phyloP scores from a whole-genome alignment of 2,113 vertebrate genomes.

The Dasyornis broadbenti region DNA sequence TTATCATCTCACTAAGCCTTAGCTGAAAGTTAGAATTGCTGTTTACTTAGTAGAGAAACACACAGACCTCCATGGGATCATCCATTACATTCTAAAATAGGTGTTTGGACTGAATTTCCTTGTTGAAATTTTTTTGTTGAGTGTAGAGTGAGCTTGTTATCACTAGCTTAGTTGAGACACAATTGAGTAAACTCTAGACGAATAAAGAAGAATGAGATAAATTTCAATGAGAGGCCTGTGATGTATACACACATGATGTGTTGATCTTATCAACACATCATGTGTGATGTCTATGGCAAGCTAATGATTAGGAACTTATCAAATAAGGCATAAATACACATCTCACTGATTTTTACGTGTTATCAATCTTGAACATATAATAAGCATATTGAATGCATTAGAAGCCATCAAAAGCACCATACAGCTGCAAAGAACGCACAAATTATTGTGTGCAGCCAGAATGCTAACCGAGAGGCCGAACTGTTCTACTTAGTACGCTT shows the following conservation, averaged over 20 bases:
- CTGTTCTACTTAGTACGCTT: not conserved
- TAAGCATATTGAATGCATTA: not conserved
- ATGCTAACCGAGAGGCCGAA: not conserved
- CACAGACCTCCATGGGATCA: not conserved
- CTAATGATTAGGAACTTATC: not conserved
- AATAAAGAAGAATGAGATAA: not conserved
- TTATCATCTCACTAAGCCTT: not conserved
- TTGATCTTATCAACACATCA: not conserved
- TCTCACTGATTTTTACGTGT: not conserved
- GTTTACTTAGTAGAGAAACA: not conserved
- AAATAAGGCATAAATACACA: not conserved
- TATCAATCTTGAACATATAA: not conserved
- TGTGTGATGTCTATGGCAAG: fast-evolving
- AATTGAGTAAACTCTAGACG: not conserved
- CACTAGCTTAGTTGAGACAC: not conserved
- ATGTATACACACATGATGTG: too few relatives aligned
- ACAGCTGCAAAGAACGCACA: not conserved
- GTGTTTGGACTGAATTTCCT: not conserved
- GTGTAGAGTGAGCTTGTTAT: not conserved
- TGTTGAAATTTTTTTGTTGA: not conserved
- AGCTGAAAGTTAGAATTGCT: not conserved
- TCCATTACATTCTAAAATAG: not conserved
- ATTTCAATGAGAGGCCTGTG: not conserved
- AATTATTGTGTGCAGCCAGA: fast-evolving
- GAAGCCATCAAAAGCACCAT: not conserved